Base-by-base conservation (phyloP, 2,797 vertebrate species). In the Pampus argenteus region DNA sequence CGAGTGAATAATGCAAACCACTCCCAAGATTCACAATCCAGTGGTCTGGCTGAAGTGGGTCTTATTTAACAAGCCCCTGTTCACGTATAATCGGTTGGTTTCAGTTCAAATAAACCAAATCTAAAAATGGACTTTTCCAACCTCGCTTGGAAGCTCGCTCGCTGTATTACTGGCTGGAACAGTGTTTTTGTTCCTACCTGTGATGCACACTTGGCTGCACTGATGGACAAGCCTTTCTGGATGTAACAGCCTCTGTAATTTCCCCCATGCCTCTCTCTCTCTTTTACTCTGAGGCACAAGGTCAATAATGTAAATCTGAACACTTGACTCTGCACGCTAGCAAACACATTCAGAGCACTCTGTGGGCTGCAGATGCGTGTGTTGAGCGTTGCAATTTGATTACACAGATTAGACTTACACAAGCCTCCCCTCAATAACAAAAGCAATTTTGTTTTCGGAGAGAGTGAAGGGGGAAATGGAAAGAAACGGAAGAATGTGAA, bases 361-460 rank as follows among this genome's bases (percentile, higher is more conserved):
- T 5, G 76, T 22, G 51, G 63, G 86, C 74, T 38, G 66, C 57
- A 62, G 68, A 67, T 31, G 80, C 61, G 31, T 13, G 36, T 54
- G 67, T 40, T 47, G 60, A 74, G 65, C 57, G 47, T 54, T 14
- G 56, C 62, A 74, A 88, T 86, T 88, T 66, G 74, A 90, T 90
- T 91, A 76, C 68, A 81, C 67, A 82, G 80, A 89, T 89, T 84
- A 78, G 61, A 85, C 68, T 78, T 72, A 65, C 74, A 75, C 78
- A 80, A 65, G 77, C 79, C 69, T 61, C 79, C 68, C 63, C 71
- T 80, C 77, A 74, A 82, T 84, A 86, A 74, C 79, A 82, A 85
- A 86, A 78, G 78, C 63, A 60, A 79, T 86, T 78, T 68, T 52
- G 72, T 77, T 70, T 77, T 51, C 0, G 25, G 34, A 36, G 38